phyloP scores from a whole-genome alignment of 2,888 invertebrate species.

The Cosmopolites sordidus region DNA sequence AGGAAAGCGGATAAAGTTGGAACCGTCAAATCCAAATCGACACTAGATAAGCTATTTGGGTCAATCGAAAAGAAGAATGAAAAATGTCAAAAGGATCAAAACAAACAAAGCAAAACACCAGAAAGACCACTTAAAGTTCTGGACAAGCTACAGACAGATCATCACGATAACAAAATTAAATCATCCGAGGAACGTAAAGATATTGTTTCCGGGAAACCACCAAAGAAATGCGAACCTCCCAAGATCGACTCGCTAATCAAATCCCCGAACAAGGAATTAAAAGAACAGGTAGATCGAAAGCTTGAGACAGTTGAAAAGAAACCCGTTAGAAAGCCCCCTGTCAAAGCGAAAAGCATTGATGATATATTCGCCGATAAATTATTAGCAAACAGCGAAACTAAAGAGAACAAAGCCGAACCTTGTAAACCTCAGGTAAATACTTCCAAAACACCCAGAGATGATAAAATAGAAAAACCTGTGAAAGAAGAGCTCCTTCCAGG shows the following conservation, averaged over 20 bases:
- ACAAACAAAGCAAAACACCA: slow-evolving; percentile 29
- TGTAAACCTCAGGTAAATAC: slow-evolving; percentile 27
- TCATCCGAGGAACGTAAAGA: slow-evolving; percentile 11
- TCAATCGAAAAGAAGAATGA: slow-evolving; percentile 31
- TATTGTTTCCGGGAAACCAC: slow-evolving; percentile 17
- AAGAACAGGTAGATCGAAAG: slow-evolving; percentile 31
- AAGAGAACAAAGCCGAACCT: slow-evolving; percentile 35
- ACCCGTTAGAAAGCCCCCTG: slow-evolving; percentile 7
- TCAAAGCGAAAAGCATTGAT: slow-evolving; percentile 27
- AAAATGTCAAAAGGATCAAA: slow-evolving; percentile 13
- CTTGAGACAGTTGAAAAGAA: slow-evolving; percentile 28
- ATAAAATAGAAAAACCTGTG: slow-evolving; percentile 39
- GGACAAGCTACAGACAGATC: slow-evolving; percentile 27
- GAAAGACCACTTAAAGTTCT: slow-evolving; percentile 30
- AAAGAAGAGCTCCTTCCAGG: slow-evolving; percentile 40
- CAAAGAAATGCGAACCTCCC: slow-evolving; percentile 13
- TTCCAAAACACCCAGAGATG: slow-evolving; percentile 24
- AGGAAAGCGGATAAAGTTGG: slow-evolving; percentile 39
- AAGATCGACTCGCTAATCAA: slow-evolving; percentile 30
- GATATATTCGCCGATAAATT: slow-evolving; percentile 26
- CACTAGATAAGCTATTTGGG: slow-evolving; percentile 56
- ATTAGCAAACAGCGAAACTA: slow-evolving; percentile 31
- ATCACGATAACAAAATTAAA: slow-evolving; percentile 6
- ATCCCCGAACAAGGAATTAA: slow-evolving; percentile 35
- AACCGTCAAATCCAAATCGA: slow-evolving; percentile 43